phyloP scores from a whole-genome alignment of 1,140 invertebrate species.

The Coboldia fuscipes region DNA sequence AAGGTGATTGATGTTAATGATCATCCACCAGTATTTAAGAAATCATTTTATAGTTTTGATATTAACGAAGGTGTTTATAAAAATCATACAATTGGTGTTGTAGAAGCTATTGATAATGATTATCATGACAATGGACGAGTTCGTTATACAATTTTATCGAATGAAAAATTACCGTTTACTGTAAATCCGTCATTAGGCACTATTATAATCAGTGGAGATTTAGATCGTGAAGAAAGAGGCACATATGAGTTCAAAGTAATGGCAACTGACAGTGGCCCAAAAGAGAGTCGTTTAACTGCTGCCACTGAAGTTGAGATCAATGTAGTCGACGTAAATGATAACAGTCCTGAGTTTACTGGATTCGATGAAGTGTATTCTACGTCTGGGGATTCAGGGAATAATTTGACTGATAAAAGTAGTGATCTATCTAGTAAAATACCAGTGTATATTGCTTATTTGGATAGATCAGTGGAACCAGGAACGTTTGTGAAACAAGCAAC shows the following conservation, averaged over 20 bases:
- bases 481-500: conserved; percentile 45
- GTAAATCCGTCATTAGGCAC: conserved; percentile 51
- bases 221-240: conserved; percentile 55
- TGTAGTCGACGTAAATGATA: conserved; percentile 61
- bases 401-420: conserved; percentile 7
- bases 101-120: conserved; percentile 55
- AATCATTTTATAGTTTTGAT: conserved; percentile 63
- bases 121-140: conserved; percentile 54
- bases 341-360: conserved; percentile 44
- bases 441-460: conserved; percentile 42
- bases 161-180: conserved; percentile 43
- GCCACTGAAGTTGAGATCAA: conserved; percentile 57
- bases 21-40: conserved; percentile 60
- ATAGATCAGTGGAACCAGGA: conserved; percentile 44
- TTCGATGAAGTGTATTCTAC: conserved; percentile 33
- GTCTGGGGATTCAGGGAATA: conserved; percentile 8
- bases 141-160: conserved; percentile 39
- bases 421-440: conserved; percentile 21
- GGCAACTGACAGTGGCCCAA: conserved; percentile 47
- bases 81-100: conserved; percentile 43
- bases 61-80: conserved; percentile 55
- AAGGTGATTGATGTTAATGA: conserved; percentile 58
- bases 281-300: conserved; percentile 34
- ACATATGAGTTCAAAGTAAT: conserved; percentile 50
- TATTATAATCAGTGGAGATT: conserved; percentile 45